phyloP scores from a whole-genome alignment of 2,797 vertebrate species.

The Hoplostethus mediterraneus region DNA sequence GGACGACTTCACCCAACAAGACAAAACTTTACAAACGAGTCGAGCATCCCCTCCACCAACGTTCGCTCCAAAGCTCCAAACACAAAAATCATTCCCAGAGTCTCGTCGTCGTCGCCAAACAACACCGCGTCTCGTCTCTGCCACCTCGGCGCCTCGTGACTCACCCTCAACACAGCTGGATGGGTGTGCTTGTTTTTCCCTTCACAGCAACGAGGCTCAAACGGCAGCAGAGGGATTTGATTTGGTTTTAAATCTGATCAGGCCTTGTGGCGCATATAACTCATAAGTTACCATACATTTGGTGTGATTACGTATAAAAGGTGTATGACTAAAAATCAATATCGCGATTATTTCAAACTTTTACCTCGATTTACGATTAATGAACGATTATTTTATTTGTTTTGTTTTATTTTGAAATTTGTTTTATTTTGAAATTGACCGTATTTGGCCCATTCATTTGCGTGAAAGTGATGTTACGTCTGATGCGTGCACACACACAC shows the following conservation, averaged over 20 bases:
- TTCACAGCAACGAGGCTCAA: slow-evolving; percentile 27
- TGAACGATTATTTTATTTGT: too few species aligned
- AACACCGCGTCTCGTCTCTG: slow-evolving; percentile 26
- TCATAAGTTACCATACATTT: too few species aligned
- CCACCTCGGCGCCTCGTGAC: slow-evolving; percentile 29
- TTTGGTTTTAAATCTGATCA: slow-evolving; percentile 21
- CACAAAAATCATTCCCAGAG: slow-evolving; percentile 54
- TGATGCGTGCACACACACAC: too few species aligned
- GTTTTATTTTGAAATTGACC: too few species aligned
- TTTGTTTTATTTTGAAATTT: too few species aligned
- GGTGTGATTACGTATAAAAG: too few species aligned
- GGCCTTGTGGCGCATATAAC: neutral
- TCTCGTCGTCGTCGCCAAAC: slow-evolving; percentile 28
- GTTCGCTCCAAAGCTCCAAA: slow-evolving; percentile 45
- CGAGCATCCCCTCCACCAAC: slow-evolving; percentile 39
- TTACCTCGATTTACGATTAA: too few species aligned
- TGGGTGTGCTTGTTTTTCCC: slow-evolving; percentile 39
- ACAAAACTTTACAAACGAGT: slow-evolving; percentile 40
- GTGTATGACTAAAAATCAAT: too few species aligned
- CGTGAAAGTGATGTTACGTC: too few species aligned
- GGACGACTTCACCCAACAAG: slow-evolving; percentile 48
- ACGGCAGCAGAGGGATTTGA: slow-evolving; percentile 14
- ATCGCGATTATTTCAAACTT: too few species aligned
- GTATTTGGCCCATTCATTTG: too few species aligned
- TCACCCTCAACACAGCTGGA: slow-evolving; percentile 32